Conservation (phyloP, 2,113 vertebrate genomes). For the Thunnus thynnus region DNA sequence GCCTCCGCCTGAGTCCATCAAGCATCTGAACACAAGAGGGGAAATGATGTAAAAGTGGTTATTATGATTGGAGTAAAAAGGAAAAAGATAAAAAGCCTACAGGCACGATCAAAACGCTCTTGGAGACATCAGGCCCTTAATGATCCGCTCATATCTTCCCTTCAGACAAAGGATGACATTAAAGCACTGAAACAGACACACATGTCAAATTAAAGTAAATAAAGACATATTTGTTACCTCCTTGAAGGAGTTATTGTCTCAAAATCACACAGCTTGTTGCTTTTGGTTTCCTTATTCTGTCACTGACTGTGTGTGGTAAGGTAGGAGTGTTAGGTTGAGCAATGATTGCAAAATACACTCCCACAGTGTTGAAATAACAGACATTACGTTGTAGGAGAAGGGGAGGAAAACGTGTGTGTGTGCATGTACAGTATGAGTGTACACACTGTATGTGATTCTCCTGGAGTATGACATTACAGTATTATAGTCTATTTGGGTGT, state of each 20-base stretch:
- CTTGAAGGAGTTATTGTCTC: neutral
- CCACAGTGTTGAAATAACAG: neutral
- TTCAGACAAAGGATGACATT: neutral
- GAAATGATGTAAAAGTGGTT: neutral
- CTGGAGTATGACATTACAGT: conserved; percentile 32
- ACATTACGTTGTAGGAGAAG: conserved; percentile 45
- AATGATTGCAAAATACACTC: neutral
- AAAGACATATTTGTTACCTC: conserved; percentile 5
- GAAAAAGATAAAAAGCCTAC: too few species aligned
- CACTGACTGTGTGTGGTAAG: neutral
- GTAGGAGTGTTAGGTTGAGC: too few species aligned
- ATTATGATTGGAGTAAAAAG: neutral
- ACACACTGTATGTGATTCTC: neutral
- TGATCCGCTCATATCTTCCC: too few species aligned
- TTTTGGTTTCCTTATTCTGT: conserved; percentile 37
- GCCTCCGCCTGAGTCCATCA: conserved; percentile 82
- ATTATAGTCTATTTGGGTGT: conserved; percentile 65
- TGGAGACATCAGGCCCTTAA: too few species aligned
- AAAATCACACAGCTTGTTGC: neutral
- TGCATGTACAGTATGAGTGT: conserved; percentile 43
- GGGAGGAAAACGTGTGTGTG: conserved; percentile 55
- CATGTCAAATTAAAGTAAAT: neutral
- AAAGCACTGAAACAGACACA: neutral
- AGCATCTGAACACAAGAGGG: conserved; percentile 79
- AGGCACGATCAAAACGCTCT: neutral